Conservation (phyloP, 2,113 vertebrate species). For the Platycercus adscitus region DNA sequence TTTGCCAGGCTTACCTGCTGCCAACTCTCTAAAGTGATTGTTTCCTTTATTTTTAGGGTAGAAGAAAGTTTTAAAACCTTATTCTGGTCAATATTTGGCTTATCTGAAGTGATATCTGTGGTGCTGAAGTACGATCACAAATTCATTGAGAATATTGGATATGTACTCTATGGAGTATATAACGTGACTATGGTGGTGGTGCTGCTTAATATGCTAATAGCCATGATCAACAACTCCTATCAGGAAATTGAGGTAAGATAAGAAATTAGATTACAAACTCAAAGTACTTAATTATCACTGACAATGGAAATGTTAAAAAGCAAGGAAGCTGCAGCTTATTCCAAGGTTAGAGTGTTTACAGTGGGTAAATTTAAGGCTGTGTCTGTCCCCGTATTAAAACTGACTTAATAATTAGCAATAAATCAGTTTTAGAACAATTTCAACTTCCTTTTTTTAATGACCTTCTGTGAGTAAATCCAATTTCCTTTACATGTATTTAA, state of each 20-base stretch:
- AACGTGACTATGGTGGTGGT: constrained; percentile 99
- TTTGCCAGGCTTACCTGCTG: background rate
- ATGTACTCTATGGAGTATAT: constrained; percentile 95
- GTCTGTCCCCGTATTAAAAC: background rate
- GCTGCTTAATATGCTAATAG: constrained; percentile 97
- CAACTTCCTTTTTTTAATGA: background rate
- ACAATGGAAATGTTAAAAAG: background rate
- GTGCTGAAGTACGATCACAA: constrained; percentile 98
- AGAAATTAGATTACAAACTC: background rate
- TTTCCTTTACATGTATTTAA: background rate
- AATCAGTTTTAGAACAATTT: background rate
- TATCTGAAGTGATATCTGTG: constrained; percentile 97
- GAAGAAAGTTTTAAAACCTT: constrained; percentile 99
- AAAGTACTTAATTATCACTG: background rate
- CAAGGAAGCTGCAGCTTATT: background rate
- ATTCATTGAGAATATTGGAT: constrained; percentile 98
- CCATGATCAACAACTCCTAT: constrained; percentile 99
- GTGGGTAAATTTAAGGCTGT: background rate
- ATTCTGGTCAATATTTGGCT: constrained; percentile 98
- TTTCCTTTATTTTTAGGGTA: constrained; percentile 81
- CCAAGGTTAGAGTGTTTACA: background rate
- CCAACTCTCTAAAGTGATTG: background rate
- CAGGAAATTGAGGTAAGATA: constrained; percentile 95
- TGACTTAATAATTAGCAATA: background rate
- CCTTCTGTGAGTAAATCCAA: background rate